Evolutionary conservation across 2,113 vertebrate species (phyloP).

Genomic region (Hipposideros armiger): DNA sequence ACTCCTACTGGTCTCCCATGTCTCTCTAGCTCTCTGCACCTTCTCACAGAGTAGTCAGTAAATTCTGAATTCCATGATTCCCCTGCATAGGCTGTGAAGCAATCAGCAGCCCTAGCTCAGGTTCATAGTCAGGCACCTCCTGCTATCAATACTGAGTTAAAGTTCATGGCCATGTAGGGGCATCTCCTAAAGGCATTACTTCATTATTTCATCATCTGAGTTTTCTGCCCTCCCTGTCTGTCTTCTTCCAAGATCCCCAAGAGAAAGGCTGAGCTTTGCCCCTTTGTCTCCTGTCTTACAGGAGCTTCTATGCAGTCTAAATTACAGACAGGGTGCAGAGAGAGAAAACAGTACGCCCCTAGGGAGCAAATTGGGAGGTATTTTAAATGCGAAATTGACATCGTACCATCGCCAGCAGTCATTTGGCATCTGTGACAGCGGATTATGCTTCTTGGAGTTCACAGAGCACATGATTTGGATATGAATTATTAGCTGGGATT

Average conservation of each 20-base stretch:
- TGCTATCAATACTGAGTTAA: neutral
- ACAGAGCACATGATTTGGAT: neutral
- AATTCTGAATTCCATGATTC: neutral
- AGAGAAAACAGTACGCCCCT: neutral
- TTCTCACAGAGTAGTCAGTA: neutral
- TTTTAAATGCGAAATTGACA: constrained; percentile 55
- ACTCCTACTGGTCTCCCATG: accelerated
- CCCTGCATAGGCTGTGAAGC: neutral
- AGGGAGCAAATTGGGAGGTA: neutral
- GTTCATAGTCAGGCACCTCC: neutral
- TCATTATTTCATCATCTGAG: neutral
- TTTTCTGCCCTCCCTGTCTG: neutral
- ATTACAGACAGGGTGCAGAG: neutral
- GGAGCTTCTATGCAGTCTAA: neutral
- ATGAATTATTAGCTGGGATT: neutral
- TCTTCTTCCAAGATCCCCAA: neutral
- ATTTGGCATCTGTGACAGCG: neutral
- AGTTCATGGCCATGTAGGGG: accelerated
- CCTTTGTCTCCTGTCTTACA: neutral
- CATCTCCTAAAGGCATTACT: neutral
- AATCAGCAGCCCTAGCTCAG: neutral
- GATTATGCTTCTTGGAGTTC: constrained; percentile 21
- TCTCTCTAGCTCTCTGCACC: neutral
- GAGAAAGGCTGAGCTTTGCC: neutral
- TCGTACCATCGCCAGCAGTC: neutral